Base-by-base conservation (phyloP, 2,888 invertebrate species). In the Plusia festucae region DNA sequence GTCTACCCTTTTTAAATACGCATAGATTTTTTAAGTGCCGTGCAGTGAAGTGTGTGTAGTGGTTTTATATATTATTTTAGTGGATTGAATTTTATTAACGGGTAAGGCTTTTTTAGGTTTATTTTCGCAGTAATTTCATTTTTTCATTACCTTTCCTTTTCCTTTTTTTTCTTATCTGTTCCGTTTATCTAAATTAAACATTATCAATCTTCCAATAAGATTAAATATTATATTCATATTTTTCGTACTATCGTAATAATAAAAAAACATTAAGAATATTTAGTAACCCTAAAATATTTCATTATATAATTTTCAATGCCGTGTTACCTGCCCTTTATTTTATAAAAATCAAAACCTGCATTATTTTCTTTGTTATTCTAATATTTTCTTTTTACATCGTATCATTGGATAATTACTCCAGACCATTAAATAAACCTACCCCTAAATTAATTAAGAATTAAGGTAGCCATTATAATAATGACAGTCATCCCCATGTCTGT, bases 1-100 rank as follows among this genome's bases (percentile, higher is more conserved):
- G 75, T 82, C 82, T 80, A 82, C 79, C 78, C 82, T 78, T 73
- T 68, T 84, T 85, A 90, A 90, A 86, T 90, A 93, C 92, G 92
- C 92, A 93, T 92, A 88, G 87, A 87, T 84, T 85, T 82, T 82
- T 77, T 68, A 61, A 78, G 87, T 88, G 86, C 68, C 73, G 82
- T 81, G 89, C 78, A 82, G 84, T 81, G 82, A 73, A 80, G 79
- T 82, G 76, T 64, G 68, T 64, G 80, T 84, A 80, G 75, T 81
- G 60, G 49, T 58, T 51, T 65, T 65, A 55, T 63, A 55, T 73
- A 70, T 63, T 64, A 60, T 46, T 44, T 65, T 66, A 77, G 78
- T 81, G 81, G 75, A 76, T 78, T 77, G 68, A 74, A 76, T 77
- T 78, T 69, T 65, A 67, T 66, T 64, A 70, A 59, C 46, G 65